A percentile compares a stretch with the other conserved stretches of the same genome.
Evolutionary conservation across 2,113 vertebrate genomes (phyloP).

Genomic region (Tachysurus fulvidraco): DNA sequence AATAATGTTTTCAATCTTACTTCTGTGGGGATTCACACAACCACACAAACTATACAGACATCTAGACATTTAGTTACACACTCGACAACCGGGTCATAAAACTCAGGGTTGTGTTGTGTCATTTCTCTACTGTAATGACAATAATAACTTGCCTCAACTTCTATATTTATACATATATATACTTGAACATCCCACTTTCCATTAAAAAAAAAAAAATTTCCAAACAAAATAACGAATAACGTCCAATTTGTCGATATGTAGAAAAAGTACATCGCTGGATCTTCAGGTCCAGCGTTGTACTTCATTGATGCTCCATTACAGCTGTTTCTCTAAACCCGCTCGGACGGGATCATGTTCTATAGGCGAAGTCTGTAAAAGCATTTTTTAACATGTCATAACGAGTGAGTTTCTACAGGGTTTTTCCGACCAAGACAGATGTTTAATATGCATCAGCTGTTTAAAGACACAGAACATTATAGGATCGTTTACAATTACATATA

Average conservation of each 20-base stretch:
- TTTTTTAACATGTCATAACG: background rate
- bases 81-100: constrained; percentile 21
- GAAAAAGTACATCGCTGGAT: background rate
- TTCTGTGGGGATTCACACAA: constrained; percentile 42
- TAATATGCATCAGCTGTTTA: background rate
- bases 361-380: background rate
- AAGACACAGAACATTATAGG: background rate
- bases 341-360: background rate
- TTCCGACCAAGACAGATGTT: background rate
- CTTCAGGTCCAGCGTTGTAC: background rate
- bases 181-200: background rate
- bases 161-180: background rate
- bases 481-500: background rate
- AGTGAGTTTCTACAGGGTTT: background rate
- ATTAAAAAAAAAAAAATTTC: background rate
- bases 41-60: constrained; percentile 61
- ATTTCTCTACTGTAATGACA: background rate
- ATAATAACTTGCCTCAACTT: background rate
- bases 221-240: background rate
- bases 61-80: too few species aligned
- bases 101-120: background rate
- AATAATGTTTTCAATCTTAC: constrained; percentile 65
- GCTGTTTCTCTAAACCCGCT: background rate
- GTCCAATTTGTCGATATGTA: background rate
- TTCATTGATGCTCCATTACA: background rate